phyloP scores from a whole-genome alignment of 2,113 vertebrate genomes.

The Vombatus ursinus region DNA sequence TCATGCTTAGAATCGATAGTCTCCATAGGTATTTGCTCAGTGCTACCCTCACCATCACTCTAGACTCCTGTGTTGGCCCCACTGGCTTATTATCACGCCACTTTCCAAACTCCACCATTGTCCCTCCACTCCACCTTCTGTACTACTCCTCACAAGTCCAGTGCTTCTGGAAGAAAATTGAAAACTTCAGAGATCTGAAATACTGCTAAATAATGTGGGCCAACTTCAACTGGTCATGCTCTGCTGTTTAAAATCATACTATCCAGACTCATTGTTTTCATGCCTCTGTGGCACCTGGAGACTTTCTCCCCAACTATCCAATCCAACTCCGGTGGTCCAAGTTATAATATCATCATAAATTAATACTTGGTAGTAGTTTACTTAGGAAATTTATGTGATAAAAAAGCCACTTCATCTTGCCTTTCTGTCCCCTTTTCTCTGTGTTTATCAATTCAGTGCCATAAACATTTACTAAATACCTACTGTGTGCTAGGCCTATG shows the following conservation, averaged over 20 bases:
- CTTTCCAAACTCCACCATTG: background rate
- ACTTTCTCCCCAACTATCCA: background rate
- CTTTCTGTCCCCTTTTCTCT: background rate
- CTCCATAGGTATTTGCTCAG: background rate
- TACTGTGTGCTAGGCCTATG: background rate
- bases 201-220: background rate
- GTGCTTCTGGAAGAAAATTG: background rate
- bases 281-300: slow-evolving; percentile 25
- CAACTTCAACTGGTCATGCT: background rate
- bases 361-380: background rate
- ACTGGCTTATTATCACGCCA: background rate
- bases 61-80: background rate
- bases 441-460: background rate
- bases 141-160: background rate
- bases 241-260: background rate
- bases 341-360: background rate
- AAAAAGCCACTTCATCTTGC: background rate
- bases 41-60: background rate
- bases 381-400: background rate
- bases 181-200: background rate
- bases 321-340: background rate
- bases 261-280: background rate
- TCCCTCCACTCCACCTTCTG: background rate
- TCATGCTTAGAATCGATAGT: background rate
- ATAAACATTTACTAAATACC: background rate